A percentile compares a stretch with the other conserved stretches of the same genome.
Conservation (phyloP, 2,888 invertebrate species). For the Tortricodes alternella region DNA sequence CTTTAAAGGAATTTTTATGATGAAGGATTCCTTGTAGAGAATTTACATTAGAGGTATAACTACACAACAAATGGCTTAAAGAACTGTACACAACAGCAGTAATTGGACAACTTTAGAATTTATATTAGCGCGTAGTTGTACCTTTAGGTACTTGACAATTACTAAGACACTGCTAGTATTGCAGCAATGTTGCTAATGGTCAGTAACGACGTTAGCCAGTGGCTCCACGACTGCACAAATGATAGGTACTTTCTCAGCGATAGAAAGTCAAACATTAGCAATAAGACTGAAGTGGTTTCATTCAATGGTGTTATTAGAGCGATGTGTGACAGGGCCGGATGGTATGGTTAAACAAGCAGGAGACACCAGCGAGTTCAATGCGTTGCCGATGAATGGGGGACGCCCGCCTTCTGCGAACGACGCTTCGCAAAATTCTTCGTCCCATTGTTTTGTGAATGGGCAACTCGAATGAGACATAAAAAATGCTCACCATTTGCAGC, state of each 20-base stretch:
- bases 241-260: slow-evolving; percentile 67
- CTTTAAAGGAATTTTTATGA: slow-evolving; percentile 28
- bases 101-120: slow-evolving; percentile 27
- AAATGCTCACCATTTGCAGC: slow-evolving; percentile 24
- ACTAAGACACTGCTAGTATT: slow-evolving; percentile 13
- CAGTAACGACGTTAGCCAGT: slow-evolving; percentile 59
- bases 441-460: slow-evolving; percentile 61
- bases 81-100: slow-evolving; percentile 24
- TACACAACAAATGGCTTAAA: slow-evolving; percentile 25
- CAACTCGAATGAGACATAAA: slow-evolving; percentile 33
- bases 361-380: slow-evolving; percentile 56
- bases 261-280: slow-evolving; percentile 76
- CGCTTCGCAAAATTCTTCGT: slow-evolving; percentile 64
- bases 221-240: slow-evolving; percentile 58
- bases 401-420: slow-evolving; percentile 61
- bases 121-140: slow-evolving; percentile 21
- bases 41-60: slow-evolving; percentile 26
- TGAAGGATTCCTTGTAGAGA: slow-evolving; percentile 27
- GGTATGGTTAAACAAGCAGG: slow-evolving; percentile 61
- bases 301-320: slow-evolving; percentile 70
- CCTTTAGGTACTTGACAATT: slow-evolving; percentile 12
- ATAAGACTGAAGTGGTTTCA: slow-evolving; percentile 57
- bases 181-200: slow-evolving; percentile 63
- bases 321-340: slow-evolving; percentile 59
- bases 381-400: slow-evolving; percentile 57